Percentiles rank a stretch among this genome's conserved stretches.
phyloP scores from a whole-genome alignment of 2,888 invertebrate species.

The Boloria euphrosyne region DNA sequence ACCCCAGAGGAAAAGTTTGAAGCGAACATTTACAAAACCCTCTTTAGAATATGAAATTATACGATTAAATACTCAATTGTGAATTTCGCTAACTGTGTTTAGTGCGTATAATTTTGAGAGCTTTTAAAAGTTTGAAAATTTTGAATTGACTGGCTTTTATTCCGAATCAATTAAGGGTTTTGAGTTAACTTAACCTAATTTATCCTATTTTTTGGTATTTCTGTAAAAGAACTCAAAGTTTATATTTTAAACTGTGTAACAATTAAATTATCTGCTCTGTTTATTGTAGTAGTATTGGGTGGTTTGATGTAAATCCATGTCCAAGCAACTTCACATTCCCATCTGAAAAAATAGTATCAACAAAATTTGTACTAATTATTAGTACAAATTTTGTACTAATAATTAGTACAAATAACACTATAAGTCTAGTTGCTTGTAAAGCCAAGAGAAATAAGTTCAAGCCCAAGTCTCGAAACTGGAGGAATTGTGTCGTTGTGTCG shows the following conservation, averaged over 20 bases:
- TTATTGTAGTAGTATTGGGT: background rate
- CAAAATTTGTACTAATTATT: too few species aligned
- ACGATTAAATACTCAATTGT: conserved; percentile 4
- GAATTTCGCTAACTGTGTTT: background rate
- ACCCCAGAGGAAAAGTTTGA: conserved; percentile 28
- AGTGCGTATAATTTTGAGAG: background rate
- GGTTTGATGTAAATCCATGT: too few species aligned
- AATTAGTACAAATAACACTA: too few species aligned
- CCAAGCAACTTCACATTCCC: too few species aligned
- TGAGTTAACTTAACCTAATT: background rate
- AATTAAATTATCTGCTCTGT: background rate
- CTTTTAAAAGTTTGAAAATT: conserved; percentile 1
- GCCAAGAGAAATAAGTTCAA: too few species aligned
- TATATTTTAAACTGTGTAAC: too few species aligned
- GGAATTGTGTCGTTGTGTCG: too few species aligned
- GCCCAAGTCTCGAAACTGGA: too few species aligned
- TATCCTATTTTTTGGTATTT: background rate
- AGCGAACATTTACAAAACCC: conserved; percentile 32
- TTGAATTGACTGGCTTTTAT: background rate
- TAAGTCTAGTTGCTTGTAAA: too few species aligned
- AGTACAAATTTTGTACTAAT: too few species aligned
- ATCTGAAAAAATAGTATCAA: too few species aligned
- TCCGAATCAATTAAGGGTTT: background rate
- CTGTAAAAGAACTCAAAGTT: too few species aligned
- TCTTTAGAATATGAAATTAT: conserved; percentile 25